Base-by-base conservation (phyloP, 1,140 invertebrate species). In the Colletes gigas region DNA sequence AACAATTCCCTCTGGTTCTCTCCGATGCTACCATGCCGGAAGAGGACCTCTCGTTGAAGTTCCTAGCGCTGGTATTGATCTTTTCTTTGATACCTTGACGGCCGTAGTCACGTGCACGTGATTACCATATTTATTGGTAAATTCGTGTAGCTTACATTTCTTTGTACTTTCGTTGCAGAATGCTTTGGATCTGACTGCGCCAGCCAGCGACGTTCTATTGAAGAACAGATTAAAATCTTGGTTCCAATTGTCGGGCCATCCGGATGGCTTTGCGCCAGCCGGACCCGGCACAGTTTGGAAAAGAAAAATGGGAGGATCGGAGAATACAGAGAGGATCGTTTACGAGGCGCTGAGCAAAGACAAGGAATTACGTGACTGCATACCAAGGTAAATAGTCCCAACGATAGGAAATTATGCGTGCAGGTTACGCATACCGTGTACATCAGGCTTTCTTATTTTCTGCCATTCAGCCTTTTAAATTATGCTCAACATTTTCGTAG, bases 261-360 rank as follows among this genome's bases (percentile, higher is more conserved):
- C 96, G 74, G 98, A 98, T 63, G 97, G 97, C 78, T 96, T 99
- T 93, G 97, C 98, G 14, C 98, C 98, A 9, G 98, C 98, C 4
- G 97, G 98, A 0, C 97, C 98, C 3, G 98, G 98, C 54, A 98
- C 98, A 8, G 97, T 99, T 41, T 98, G 98, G 96, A 99, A 99
- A 93, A 96, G 98, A 81, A 95, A 97, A 39, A 94, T 94, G 1
- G 94, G 95, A 41, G 94, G 94, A 7, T 78, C 90, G 93, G 97
- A 98, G 94, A 96, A 98, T 94, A 95, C 95, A 92, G 95, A 97
- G 92, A 90, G 96, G 47, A 93, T 95, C 72, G 97, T 98, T 3
- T 99, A 99, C 92, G 95, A 97, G 89, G 94, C 95, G 1, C 93
- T 99, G 55, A 96, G 96, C 75, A 94, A 95, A 66, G 98, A 99